Conservation (phyloP, 2,113 vertebrate species). For the Pycnonotus jocosus region DNA sequence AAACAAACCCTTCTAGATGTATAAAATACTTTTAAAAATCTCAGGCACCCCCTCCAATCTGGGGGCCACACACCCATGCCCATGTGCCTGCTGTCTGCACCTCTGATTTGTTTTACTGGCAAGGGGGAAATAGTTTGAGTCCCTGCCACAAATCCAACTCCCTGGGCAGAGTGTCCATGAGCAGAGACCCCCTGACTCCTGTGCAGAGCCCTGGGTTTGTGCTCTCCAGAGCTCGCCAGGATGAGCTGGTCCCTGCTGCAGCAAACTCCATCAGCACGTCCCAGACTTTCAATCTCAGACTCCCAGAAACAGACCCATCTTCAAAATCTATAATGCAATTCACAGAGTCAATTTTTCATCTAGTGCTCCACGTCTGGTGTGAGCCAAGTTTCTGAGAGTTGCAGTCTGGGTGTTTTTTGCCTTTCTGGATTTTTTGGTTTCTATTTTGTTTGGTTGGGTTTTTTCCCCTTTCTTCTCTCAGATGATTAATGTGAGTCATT, state of each 20-base stretch:
- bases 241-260: background rate
- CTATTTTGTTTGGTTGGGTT: background rate
- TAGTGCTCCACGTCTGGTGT: background rate
- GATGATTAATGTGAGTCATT: slow-evolving; percentile 43
- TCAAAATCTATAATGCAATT: slow-evolving; percentile 29
- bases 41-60: background rate
- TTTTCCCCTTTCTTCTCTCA: background rate
- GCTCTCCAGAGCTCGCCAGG: background rate
- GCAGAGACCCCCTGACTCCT: background rate
- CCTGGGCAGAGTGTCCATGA: accelerated
- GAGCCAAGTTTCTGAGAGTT: slow-evolving; percentile 26
- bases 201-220: background rate
- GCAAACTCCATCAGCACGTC: background rate
- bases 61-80: background rate
- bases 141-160: background rate
- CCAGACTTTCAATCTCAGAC: background rate
- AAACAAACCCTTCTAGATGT: background rate
- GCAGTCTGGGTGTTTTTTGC: background rate
- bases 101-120: background rate
- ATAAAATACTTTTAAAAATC: background rate
- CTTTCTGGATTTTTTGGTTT: background rate
- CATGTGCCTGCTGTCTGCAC: accelerated
- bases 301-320: slow-evolving; percentile 14
- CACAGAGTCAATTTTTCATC: slow-evolving; percentile 54
- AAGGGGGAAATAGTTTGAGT: background rate